Base-by-base conservation (phyloP, 1,140 invertebrate genomes). In the Melipona quadrifasciata region DNA sequence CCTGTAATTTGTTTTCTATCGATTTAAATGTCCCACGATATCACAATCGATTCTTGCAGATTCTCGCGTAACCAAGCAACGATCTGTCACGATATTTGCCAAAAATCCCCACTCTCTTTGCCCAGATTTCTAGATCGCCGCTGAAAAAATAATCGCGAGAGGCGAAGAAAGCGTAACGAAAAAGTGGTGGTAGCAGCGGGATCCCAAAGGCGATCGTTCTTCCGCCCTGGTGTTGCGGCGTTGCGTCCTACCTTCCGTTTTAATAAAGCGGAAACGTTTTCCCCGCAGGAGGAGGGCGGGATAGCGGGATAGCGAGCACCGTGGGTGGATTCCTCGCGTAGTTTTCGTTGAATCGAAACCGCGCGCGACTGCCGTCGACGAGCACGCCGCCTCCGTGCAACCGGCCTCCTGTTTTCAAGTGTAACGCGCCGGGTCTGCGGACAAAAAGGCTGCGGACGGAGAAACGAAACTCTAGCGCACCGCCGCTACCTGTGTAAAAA, bases 181-280 rank as follows among this genome's bases (percentile, higher is more conserved):
- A n/a, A n/a, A n/a, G n/a, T n/a, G n/a, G n/a, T n/a, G n/a, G n/a
- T n/a, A n/a, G n/a, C n/a, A n/a, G 11, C 0, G 21, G 11, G 53
- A 39, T 39, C 27, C 31, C 19, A 51, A 53, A 78, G 31, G 39
- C 75, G 75, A 79, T 71, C 51, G 80, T 55, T 57, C 65, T 51
- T 76, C 74, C 8, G 74, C 39, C 24, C 39, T 47, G 58, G 74
- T 47, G 58, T 47, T 51, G 72, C 61, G 19, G 39, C 55, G 1
- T 72, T 47, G 39, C 24, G 5, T 10, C 39, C 3, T 11, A n/a
- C 31, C 70, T 57, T 8, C 73, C 53, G 14, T 84, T 84, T 84
- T 84, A 84, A 84, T 84, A 79, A 84, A 84, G 82, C 76, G 68
- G 67, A 84, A 84, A 84, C 82, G 82, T 84, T 84, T n/a, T n/a